A percentile compares a stretch with the other conserved stretches of the same genome.
Conservation (phyloP, 2,113 vertebrate species). For the Seriola aureovittata region DNA sequence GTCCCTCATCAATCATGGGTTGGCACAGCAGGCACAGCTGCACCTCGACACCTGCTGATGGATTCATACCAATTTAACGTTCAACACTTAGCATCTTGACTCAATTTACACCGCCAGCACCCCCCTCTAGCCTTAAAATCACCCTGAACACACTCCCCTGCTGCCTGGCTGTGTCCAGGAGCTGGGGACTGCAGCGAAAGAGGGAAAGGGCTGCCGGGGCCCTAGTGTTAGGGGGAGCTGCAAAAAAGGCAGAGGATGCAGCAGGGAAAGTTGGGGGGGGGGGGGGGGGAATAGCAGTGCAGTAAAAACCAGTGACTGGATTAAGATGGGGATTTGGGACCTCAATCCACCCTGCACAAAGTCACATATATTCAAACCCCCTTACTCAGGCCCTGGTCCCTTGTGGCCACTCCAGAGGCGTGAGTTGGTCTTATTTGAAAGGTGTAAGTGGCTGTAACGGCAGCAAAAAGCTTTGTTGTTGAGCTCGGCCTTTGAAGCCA, state of each 20-base stretch:
- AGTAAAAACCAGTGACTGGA: slow-evolving; percentile 57
- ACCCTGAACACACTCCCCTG: slow-evolving; percentile 20
- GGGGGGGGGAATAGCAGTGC: slow-evolving; percentile 6
- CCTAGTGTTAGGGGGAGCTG: background rate
- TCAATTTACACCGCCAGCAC: slow-evolving; percentile 69
- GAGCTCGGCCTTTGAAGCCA: slow-evolving; percentile 75
- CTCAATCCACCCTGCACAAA: slow-evolving; percentile 50
- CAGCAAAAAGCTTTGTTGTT: slow-evolving; percentile 66
- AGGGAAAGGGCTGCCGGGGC: background rate
- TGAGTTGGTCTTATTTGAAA: slow-evolving; percentile 54
- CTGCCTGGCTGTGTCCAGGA: slow-evolving; percentile 9
- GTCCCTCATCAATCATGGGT: slow-evolving; percentile 79
- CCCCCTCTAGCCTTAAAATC: slow-evolving; percentile 24
- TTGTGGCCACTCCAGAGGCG: slow-evolving; percentile 35
- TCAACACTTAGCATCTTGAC: slow-evolving; percentile 81
- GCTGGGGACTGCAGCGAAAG: slow-evolving; percentile 10
- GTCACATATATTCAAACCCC: slow-evolving; percentile 21
- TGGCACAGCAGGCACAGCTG: slow-evolving; percentile 78
- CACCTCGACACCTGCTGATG: slow-evolving; percentile 76
- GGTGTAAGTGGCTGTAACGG: slow-evolving; percentile 58
- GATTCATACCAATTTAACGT: slow-evolving; percentile 83
- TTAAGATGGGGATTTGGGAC: slow-evolving; percentile 71
- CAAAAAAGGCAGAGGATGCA: background rate
- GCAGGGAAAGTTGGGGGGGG: background rate
- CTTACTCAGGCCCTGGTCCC: slow-evolving; percentile 21